These are phyloP conservation scores for Ectobius pallidus DNA, from an alignment of 2,888 invertebrate species.

Conservation along the genomic window DNA sequence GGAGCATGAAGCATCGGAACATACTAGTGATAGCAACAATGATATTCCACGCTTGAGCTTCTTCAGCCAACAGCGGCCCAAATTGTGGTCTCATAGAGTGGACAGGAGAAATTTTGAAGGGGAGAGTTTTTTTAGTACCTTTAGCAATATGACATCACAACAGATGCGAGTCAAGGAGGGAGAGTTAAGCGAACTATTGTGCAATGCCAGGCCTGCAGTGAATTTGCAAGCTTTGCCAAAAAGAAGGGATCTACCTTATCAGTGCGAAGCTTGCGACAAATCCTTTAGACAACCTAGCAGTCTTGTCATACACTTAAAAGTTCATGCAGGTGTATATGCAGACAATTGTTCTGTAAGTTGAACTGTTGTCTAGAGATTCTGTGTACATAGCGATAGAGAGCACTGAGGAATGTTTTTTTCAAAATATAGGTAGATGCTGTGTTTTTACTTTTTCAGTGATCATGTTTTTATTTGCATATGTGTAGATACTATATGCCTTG, in stretches of 20 bases:
- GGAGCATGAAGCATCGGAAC: no score
- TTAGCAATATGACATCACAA: not conserved
- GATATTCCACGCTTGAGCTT: not conserved
- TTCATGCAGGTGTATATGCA: conserved; percentile 21
- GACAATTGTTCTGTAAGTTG: conserved; percentile 23
- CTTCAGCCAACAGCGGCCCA: conserved; percentile 2
- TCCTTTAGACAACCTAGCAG: conserved; percentile 13
- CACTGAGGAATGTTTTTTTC: no score
- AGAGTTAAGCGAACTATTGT: not conserved
- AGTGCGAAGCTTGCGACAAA: conserved; percentile 16
- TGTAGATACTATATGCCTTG: no score
- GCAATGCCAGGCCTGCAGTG: not conserved
- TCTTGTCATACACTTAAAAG: conserved; percentile 20
- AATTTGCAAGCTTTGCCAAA: not conserved
- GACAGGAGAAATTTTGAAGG: conserved; percentile 6
- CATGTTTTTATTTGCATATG: no score
- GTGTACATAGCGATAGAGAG: no score
- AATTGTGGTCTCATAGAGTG: conserved; percentile 1
- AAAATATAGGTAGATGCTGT: no score
- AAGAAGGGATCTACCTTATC: not conserved
- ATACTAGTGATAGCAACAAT: not conserved
- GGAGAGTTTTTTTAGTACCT: not conserved
- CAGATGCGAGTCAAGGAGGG: not conserved
- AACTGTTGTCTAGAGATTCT: no score
- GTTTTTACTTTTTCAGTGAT: no score